Evolutionary conservation across 1,140 invertebrate species (phyloP).

Genomic region (Panagrolaimus sp.): DNA sequence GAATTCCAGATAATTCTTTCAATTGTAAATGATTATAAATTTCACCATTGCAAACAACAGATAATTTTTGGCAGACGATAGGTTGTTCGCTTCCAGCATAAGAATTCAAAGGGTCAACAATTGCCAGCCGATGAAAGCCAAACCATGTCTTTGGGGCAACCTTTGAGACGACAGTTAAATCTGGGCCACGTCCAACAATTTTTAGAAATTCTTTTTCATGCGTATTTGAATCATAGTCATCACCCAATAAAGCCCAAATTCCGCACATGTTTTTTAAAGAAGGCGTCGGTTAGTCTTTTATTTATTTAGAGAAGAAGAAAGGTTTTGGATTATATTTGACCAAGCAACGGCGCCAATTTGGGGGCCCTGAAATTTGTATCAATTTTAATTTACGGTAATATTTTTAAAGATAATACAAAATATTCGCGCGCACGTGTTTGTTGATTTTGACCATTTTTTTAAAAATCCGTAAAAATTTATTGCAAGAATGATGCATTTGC

Average conservation of each 20-base stretch:
- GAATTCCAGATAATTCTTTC: conserved; percentile 40
- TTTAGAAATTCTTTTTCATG: conserved; percentile 50
- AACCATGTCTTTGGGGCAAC: conserved; percentile 49
- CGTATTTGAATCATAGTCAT: conserved; percentile 30
- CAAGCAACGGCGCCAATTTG: too few species aligned
- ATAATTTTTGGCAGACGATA: conserved; percentile 42
- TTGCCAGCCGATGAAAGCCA: conserved; percentile 57
- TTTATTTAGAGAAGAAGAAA: too few species aligned
- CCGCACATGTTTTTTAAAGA: conserved; percentile 48
- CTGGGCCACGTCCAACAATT: conserved; percentile 57
- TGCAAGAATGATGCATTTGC: too few species aligned
- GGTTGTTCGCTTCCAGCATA: conserved; percentile 47
- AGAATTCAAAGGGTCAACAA: conserved; percentile 54
- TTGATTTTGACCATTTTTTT: too few species aligned
- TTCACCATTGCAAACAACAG: conserved; percentile 59
- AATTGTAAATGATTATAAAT: conserved; percentile 56
- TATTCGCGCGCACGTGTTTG: too few species aligned
- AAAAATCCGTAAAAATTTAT: too few species aligned
- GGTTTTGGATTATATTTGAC: too few species aligned
- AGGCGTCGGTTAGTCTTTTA: too few species aligned
- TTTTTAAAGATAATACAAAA: too few species aligned
- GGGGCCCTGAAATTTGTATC: too few species aligned
- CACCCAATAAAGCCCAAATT: conserved; percentile 55
- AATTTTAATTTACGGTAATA: too few species aligned
- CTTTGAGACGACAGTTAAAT: conserved; percentile 52